Conservation (phyloP, 2,797 vertebrate species). For the Phataginus tetradactyla region DNA sequence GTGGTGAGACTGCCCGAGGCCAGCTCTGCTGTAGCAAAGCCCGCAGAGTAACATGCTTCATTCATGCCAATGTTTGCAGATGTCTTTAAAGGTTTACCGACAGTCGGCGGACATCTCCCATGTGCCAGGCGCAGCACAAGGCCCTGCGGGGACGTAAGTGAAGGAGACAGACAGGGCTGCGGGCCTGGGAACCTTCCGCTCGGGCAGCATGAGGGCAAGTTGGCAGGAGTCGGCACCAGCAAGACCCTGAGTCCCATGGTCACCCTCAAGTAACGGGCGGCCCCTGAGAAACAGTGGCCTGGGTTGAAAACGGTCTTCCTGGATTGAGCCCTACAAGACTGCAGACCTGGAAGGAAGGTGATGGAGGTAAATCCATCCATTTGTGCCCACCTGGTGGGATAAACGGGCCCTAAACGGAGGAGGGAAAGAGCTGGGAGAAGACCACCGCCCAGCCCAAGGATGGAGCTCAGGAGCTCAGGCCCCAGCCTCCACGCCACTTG, state of each 20-base stretch:
- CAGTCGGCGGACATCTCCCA: fast-evolving
- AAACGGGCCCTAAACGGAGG: fast-evolving
- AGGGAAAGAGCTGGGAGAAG: neutral
- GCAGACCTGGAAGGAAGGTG: neutral
- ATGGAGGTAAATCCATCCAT: too few relatives aligned
- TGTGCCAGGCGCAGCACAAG: fast-evolving
- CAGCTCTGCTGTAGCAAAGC: fast-evolving
- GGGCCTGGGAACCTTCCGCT: neutral
- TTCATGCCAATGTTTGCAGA: neutral
- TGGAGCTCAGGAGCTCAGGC: neutral
- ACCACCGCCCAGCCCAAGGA: fast-evolving
- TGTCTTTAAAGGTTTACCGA: neutral
- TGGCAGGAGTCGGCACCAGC: neutral
- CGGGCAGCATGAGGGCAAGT: neutral
- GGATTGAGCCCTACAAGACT: neutral
- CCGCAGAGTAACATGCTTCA: fast-evolving
- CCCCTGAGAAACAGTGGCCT: neutral
- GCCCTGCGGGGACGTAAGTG: fast-evolving
- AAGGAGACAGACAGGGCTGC: neutral
- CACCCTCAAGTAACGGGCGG: fast-evolving
- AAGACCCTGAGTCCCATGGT: fast-evolving
- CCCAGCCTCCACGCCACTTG: fast-evolving
- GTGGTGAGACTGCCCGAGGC: fast-evolving
- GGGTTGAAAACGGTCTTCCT: too few relatives aligned
- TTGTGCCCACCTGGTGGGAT: neutral